These are phyloP conservation scores for Caenorhabditis briggsae DNA, from an alignment of 1,140 invertebrate species.

Conservation along the genomic window DNA sequence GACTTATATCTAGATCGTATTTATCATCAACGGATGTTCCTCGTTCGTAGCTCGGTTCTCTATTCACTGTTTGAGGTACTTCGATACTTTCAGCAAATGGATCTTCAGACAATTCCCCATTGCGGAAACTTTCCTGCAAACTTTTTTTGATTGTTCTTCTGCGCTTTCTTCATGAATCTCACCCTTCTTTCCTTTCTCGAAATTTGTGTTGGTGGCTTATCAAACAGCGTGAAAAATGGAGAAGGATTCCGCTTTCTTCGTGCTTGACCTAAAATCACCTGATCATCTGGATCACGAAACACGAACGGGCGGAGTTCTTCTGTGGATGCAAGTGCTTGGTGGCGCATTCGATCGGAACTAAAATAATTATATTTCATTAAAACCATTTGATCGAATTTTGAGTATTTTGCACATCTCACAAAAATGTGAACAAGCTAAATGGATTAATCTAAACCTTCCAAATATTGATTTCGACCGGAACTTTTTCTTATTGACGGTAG, in stretches of 20 bases:
- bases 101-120: conserved; percentile 10
- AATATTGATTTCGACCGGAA: conserved; percentile 41
- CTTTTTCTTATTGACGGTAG: conserved; percentile 34
- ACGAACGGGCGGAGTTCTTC: conserved; percentile 27
- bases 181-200: conserved; percentile 32
- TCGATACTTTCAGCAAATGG: conserved; percentile 21
- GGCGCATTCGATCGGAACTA: conserved; percentile 9
- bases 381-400: not conserved
- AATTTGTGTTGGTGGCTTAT: not conserved
- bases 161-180: not conserved
- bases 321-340: not conserved
- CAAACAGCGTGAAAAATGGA: conserved; percentile 38
- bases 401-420: too few species aligned
- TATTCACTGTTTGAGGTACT: conserved; percentile 8
- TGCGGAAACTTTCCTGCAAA: conserved; percentile 39
- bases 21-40: conserved; percentile 42
- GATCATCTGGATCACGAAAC: conserved; percentile 15
- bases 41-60: conserved; percentile 19
- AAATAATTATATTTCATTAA: not conserved
- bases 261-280: conserved; percentile 18
- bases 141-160: not conserved
- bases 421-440: not conserved
- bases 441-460: conserved; percentile 48
- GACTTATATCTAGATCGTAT: conserved; percentile 21
- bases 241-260: conserved; percentile 31